Evolutionary conservation across 92 coral and sea anemone genomes (phyloP).

Genomic region (Parazoanthus swiftii): DNA sequence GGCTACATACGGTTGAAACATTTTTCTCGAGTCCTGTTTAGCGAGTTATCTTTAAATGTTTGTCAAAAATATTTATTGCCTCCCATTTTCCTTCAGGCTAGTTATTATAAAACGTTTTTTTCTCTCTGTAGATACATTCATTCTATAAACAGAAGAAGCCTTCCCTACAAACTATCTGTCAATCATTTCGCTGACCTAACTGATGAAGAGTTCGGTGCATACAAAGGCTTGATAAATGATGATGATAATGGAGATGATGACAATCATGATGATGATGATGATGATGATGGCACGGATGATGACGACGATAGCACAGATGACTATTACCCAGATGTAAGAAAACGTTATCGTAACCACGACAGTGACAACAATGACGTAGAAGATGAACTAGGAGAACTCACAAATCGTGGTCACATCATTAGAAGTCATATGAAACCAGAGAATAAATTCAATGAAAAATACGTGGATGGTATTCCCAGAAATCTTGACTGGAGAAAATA

Average conservation of each 20-base stretch:
- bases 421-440: constrained; percentile 11
- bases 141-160: constrained; percentile 76
- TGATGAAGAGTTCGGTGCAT: constrained; percentile 70
- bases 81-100: not conserved
- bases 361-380: constrained; percentile 29
- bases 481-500: constrained; percentile 89
- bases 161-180: constrained; percentile 61
- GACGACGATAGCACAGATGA: constrained; percentile 14
- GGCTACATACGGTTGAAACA: no score
- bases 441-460: constrained; percentile 25
- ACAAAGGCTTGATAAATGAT: constrained; percentile 81
- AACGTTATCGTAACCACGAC: constrained; percentile 3
- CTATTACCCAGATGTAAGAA: constrained; percentile 3
- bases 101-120: not conserved
- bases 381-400: constrained; percentile 5
- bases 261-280: constrained; percentile 30
- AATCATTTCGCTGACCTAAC: constrained; percentile 94
- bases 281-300: constrained; percentile 24
- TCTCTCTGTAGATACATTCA: constrained; percentile 68
- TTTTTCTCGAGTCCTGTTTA: not conserved
- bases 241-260: constrained; percentile 51
- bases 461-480: constrained; percentile 55
- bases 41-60: not conserved
- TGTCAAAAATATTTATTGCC: not conserved
- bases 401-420: constrained; percentile 10